A percentile compares a stretch with the other conserved stretches of the same genome.
Conservation (phyloP, 2,113 vertebrate species). For the Aptenodytes patagonicus region DNA sequence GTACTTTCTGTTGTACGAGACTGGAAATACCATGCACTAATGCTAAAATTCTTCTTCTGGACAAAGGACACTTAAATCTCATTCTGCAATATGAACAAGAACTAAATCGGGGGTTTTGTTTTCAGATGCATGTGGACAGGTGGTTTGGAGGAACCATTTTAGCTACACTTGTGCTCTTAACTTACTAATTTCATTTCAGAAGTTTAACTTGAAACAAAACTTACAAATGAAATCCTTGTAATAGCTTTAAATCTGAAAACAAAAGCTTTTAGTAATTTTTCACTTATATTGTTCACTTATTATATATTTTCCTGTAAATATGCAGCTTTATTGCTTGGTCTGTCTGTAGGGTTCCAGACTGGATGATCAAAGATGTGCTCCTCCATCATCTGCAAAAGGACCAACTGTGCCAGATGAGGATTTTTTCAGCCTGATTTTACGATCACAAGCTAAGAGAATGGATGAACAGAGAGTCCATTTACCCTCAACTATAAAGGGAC, state of each 20-base stretch:
- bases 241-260: neutral
- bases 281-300: neutral
- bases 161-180: neutral
- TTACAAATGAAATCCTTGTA: neutral
- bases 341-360: slow-evolving; percentile 85
- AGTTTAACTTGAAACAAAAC: neutral
- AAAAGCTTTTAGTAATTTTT: neutral
- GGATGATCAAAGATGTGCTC: slow-evolving; percentile 93
- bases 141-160: neutral
- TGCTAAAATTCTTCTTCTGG: neutral
- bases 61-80: neutral
- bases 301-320: neutral
- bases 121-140: neutral
- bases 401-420: slow-evolving; percentile 94
- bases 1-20: neutral
- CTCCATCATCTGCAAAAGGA: slow-evolving; percentile 83
- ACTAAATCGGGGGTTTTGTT: accelerated
- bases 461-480: slow-evolving; percentile 93
- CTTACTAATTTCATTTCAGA: neutral
- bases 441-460: slow-evolving; percentile 94
- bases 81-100: neutral
- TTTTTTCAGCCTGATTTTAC: slow-evolving; percentile 96
- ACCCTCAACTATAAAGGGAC: slow-evolving; percentile 72
- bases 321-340: neutral
- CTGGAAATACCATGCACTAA: neutral